Evolutionary conservation across 1,140 invertebrate genomes (phyloP).

Genomic region (Procambarus clarkii): DNA sequence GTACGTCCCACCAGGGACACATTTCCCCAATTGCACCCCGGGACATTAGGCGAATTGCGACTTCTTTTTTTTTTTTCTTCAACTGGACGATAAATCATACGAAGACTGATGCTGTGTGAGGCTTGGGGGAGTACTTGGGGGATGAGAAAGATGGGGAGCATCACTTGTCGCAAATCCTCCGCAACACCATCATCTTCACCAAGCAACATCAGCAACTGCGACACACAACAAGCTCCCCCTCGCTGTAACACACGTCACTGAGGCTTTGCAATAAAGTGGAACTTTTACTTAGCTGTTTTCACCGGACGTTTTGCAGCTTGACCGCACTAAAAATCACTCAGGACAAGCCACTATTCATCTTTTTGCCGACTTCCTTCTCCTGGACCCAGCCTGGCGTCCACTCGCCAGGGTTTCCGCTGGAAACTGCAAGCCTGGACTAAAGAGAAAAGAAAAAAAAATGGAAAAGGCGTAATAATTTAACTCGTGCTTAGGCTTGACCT

Average conservation of each 20-base stretch:
- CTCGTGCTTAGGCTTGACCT: no score
- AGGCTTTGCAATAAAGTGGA: conserved; percentile 21
- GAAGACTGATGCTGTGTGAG: background rate
- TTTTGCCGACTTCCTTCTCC: background rate
- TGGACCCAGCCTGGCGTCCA: no score
- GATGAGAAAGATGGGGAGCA: background rate
- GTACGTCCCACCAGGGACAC: conserved; percentile 2
- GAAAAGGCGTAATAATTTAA: no score
- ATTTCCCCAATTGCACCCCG: conserved; percentile 1
- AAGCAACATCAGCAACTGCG: conserved; percentile 41
- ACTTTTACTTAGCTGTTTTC: conserved; percentile 5
- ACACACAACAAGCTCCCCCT: background rate
- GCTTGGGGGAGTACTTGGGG: background rate
- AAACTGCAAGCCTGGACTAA: no score
- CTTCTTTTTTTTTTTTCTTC: background rate
- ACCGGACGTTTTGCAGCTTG: no score
- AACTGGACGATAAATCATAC: background rate
- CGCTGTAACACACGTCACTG: background rate
- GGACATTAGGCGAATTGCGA: background rate
- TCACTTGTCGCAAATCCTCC: background rate
- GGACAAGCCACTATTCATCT: background rate
- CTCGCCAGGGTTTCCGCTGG: no score
- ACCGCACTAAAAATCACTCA: background rate
- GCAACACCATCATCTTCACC: conserved; percentile 3
- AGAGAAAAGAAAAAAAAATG: no score